Evolutionary conservation across 1,140 invertebrate genomes (phyloP).

Genomic region (Drosophila pseudoobscura): DNA sequence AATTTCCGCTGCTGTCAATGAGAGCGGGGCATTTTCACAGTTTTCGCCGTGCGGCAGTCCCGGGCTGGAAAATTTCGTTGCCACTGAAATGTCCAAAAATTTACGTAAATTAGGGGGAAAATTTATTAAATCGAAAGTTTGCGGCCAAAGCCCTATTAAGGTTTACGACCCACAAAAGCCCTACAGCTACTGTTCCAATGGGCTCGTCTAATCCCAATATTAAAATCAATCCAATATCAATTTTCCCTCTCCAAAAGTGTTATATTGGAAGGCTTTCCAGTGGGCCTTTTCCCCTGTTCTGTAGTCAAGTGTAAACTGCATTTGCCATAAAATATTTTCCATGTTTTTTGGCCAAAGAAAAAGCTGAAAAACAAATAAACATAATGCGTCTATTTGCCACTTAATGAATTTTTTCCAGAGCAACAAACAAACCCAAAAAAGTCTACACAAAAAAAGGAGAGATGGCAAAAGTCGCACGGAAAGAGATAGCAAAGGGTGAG

Average conservation of each 20-base stretch:
- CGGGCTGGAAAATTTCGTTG: conserved; percentile 18
- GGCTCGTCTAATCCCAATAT: too few species aligned
- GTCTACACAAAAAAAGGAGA: conserved; percentile 1
- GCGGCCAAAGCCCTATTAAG: conserved; percentile 36
- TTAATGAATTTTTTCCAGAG: conserved; percentile 66
- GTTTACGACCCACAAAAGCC: conserved; percentile 39
- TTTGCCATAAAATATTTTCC: conserved; percentile 40
- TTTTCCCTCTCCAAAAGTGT: too few species aligned
- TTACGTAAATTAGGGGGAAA: conserved; percentile 30
- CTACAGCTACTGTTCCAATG: too few species aligned
- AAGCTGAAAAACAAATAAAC: conserved; percentile 35
- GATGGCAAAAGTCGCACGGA: conserved; percentile 65
- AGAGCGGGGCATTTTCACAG: conserved; percentile 37
- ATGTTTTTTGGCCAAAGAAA: conserved; percentile 26
- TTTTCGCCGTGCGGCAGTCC: conserved; percentile 29
- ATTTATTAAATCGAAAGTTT: conserved; percentile 74
- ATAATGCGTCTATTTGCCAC: conserved; percentile 79
- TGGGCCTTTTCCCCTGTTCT: too few species aligned
- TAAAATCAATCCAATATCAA: too few species aligned
- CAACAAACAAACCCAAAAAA: conserved; percentile 22
- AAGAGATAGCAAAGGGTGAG: not conserved
- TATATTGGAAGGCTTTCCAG: too few species aligned
- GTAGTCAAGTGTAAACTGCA: conserved; percentile 14
- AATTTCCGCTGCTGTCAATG: conserved; percentile 53
- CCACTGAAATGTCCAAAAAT: conserved; percentile 23